Base-by-base conservation (phyloP, 2,888 invertebrate species). In the Miltochrista miniata region DNA sequence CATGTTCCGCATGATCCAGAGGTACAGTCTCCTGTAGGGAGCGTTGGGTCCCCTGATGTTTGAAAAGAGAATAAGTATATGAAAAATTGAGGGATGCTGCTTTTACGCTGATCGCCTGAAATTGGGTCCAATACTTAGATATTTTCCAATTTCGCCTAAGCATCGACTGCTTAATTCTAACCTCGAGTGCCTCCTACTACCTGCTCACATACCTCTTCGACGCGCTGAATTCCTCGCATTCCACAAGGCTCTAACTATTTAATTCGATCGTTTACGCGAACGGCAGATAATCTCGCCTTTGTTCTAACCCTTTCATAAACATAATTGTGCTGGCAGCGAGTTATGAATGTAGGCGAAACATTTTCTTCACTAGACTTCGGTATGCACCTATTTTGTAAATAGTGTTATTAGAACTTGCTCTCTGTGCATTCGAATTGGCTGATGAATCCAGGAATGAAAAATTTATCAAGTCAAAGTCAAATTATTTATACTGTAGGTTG, bases 251-350 rank as follows among this genome's bases (percentile, higher is more conserved):
- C 77, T 74, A 81, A 87, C 81, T 81, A 85, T 87, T 86, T 87
- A 85, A 87, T 89, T 88, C 77, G 81, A 78, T 69, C 82, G 76
- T 84, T 85, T 83, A 83, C 76, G 74, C 72, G 73, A 59, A 43
- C 56, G 43, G 57, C 57, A 78, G 86, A 87, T 87, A 77, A 87
- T 85, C 85, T 78, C 45, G 62, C 81, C 84, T 87, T 88, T 87
- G 88, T 88, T 83, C 72, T 56, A 56, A 54, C 64, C 67, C 71
- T 75, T 79, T 86, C 87, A 86, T 88, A 88, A 87, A 88, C 75
- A 76, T 83, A 76, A 69, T 76, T 72, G 72, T 64, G 61, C 44
- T 59, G 67, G 72, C 66, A 56, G 40, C 53, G 66, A 79, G 69
- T 79, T 82, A 81, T 82, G 73, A 76, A 76, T 75, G 70, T 69